phyloP scores from a whole-genome alignment of 2,797 vertebrate genomes.

The Tadarida brasiliensis region DNA sequence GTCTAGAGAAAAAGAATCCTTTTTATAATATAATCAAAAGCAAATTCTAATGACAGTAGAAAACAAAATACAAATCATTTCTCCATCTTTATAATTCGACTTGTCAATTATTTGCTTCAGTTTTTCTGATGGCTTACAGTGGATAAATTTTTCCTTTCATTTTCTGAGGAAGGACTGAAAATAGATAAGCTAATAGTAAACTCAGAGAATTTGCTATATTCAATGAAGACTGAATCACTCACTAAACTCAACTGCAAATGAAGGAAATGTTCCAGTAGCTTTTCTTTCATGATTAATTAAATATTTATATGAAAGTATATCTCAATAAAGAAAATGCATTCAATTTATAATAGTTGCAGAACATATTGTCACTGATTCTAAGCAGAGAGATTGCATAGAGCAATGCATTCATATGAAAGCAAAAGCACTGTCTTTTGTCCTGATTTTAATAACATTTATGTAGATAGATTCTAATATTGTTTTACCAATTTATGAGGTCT shows the following conservation, averaged over 20 bases:
- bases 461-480: background rate
- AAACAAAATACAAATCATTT: background rate
- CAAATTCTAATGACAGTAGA: background rate
- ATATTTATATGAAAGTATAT: slow-evolving; percentile 56
- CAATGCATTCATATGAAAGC: background rate
- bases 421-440: background rate
- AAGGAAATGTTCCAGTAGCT: slow-evolving; percentile 37
- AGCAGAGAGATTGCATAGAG: background rate
- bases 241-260: background rate
- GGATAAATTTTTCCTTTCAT: background rate
- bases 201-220: background rate
- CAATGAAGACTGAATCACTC: background rate
- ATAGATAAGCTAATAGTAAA: background rate
- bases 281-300: slow-evolving; percentile 58
- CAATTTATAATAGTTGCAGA: slow-evolving; percentile 18
- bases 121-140: background rate
- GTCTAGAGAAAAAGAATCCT: background rate
- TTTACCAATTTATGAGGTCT: background rate
- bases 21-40: background rate
- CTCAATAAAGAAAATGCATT: slow-evolving; percentile 23
- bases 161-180: slow-evolving; percentile 16
- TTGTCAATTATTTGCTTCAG: background rate
- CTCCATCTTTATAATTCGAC: background rate
- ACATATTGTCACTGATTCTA: background rate
- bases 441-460: background rate